These are phyloP conservation scores for Baronia brevicornis DNA, from an alignment of 2,888 invertebrate species.

Conservation along the genomic window DNA sequence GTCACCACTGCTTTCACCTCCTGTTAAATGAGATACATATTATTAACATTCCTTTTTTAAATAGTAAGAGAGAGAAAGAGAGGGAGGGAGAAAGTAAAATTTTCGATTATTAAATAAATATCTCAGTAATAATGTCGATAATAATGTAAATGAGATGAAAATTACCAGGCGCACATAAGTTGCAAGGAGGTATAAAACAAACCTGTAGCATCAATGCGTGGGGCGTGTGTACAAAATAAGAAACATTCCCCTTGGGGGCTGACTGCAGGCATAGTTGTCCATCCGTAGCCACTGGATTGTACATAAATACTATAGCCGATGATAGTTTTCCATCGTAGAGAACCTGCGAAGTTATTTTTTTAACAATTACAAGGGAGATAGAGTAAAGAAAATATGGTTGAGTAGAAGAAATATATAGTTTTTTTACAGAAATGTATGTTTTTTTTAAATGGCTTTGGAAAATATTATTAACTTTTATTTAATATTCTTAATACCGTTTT, in stretches of 20 bases:
- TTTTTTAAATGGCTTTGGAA: too few relatives aligned
- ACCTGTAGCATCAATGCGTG: constrained; percentile 99
- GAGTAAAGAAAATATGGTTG: too few relatives aligned
- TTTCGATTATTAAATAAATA: too few relatives aligned
- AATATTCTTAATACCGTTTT: too few relatives aligned
- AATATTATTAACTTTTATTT: too few relatives aligned
- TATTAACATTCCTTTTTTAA: not conserved
- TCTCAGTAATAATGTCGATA: too few relatives aligned
- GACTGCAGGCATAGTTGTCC: constrained; percentile 98
- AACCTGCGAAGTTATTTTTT: constrained; percentile 76
- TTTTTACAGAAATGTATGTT: too few relatives aligned
- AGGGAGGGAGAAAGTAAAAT: not conserved
- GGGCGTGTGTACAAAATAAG: constrained; percentile 99
- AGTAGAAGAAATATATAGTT: too few relatives aligned
- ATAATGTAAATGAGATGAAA: not conserved
- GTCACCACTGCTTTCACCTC: constrained; percentile 99
- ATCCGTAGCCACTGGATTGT: constrained; percentile 99
- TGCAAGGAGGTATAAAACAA: constrained; percentile 30
- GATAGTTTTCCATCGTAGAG: constrained; percentile 99
- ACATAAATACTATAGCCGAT: constrained; percentile 98
- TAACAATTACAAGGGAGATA: not conserved
- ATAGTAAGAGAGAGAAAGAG: not conserved
- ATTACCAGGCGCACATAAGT: constrained; percentile 29
- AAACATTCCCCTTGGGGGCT: constrained; percentile 97
- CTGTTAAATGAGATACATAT: constrained; percentile 66